phyloP scores from a whole-genome alignment of 1,140 invertebrate species.

The Drosophila ficusphila region DNA sequence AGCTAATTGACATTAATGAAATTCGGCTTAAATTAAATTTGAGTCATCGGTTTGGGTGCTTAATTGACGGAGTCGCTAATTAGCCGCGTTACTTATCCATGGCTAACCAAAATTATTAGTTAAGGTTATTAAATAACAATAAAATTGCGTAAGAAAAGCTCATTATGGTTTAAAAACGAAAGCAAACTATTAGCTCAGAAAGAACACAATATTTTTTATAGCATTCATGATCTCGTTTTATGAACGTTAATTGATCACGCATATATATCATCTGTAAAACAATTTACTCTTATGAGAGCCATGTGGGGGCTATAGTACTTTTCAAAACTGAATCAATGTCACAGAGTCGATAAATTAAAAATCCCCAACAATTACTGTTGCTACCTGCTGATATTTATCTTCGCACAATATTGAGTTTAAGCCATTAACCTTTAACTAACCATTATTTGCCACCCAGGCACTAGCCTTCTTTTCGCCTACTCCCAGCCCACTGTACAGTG shows the following conservation, averaged over 20 bases:
- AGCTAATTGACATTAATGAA: slow-evolving; percentile 43
- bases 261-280: background rate
- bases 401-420: background rate
- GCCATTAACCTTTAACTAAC: slow-evolving; percentile 18
- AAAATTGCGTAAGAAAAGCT: background rate
- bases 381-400: too few species aligned
- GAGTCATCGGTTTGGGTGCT: slow-evolving; percentile 12
- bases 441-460: background rate
- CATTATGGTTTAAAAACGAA: background rate
- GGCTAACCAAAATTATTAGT: slow-evolving; percentile 8
- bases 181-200: background rate
- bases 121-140: slow-evolving; percentile 14
- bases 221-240: too few species aligned
- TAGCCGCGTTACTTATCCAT: slow-evolving; percentile 12
- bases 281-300: background rate
- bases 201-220: background rate
- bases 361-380: too few species aligned
- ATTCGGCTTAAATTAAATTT: slow-evolving; percentile 22
- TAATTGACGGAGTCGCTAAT: slow-evolving; percentile 9
- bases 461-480: slow-evolving; percentile 1
- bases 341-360: background rate
- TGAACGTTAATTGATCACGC: too few species aligned
- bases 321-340: background rate
- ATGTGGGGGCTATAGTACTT: background rate
- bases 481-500: slow-evolving; percentile 31